phyloP scores from a whole-genome alignment of 2,797 vertebrate species.

The Novumbra hubbsi region DNA sequence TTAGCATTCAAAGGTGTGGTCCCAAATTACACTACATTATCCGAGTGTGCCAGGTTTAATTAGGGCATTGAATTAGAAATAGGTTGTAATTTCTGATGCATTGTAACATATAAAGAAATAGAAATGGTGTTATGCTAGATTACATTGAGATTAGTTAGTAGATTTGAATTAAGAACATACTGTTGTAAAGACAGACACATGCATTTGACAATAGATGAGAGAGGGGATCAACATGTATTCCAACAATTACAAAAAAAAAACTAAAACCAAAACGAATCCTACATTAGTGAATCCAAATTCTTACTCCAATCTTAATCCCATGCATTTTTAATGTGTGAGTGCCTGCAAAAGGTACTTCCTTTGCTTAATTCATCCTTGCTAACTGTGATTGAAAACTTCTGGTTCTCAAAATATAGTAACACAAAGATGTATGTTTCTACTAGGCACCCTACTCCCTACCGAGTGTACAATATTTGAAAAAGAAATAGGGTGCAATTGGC shows the following conservation, averaged over 20 bases:
- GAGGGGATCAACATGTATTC: neutral
- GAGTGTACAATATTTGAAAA: neutral
- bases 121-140: conserved; percentile 47
- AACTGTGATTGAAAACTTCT: neutral
- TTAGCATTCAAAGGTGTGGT: conserved; percentile 46
- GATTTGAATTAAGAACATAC: conserved; percentile 37
- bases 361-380: neutral
- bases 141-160: conserved; percentile 45
- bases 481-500: neutral
- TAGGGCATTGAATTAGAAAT: neutral
- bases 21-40: neutral
- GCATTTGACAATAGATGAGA: too few relatives aligned
- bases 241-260: too few relatives aligned
- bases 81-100: neutral
- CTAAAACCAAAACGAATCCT: neutral
- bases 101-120: conserved; percentile 49
- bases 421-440: neutral
- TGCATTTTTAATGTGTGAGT: neutral
- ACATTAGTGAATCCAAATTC: neutral
- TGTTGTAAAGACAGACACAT: neutral
- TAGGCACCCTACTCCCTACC: neutral
- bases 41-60: neutral
- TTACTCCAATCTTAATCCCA: neutral
- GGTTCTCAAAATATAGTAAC: neutral
- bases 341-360: neutral